A percentile compares a stretch with the other conserved stretches of the same genome.
These are phyloP conservation scores for Ecliptopera silaceata DNA, from an alignment of 2,888 invertebrate species.

Conservation along the genomic window DNA sequence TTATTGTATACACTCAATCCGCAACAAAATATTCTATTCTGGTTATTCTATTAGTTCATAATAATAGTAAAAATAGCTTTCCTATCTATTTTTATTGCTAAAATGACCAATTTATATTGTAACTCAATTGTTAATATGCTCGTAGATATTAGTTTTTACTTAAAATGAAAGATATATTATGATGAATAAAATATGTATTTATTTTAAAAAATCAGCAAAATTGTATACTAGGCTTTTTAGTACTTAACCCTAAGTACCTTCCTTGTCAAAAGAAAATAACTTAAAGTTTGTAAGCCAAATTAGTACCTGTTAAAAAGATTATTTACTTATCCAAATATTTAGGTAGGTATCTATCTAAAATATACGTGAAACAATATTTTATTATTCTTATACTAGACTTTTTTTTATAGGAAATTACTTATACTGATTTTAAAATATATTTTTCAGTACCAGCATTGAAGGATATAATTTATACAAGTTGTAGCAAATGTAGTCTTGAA, in stretches of 20 bases:
- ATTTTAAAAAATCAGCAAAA: too few species aligned
- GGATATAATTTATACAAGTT: too few species aligned
- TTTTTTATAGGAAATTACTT: too few species aligned
- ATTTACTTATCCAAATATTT: conserved; percentile 21
- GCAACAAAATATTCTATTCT: conserved; percentile 1
- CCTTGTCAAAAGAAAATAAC: neutral
- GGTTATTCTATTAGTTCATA: conserved; percentile 6
- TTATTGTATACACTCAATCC: neutral
- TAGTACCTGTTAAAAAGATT: conserved; percentile 40
- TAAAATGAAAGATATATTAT: neutral
- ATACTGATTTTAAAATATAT: too few species aligned
- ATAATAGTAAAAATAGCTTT: conserved; percentile 18
- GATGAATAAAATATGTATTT: too few species aligned
- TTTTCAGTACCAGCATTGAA: too few species aligned
- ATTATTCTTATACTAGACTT: too few species aligned
- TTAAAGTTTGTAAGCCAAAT: conserved; percentile 33
- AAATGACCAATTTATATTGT: conserved; percentile 26
- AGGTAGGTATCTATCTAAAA: neutral
- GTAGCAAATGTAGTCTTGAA: too few species aligned
- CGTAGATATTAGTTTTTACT: conserved; percentile 3
- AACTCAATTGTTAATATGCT: neutral
- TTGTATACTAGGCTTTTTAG: too few species aligned
- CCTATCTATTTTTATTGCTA: conserved; percentile 23
- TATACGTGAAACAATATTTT: too few species aligned
- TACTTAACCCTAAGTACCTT: neutral